Evolutionary conservation across 2,113 vertebrate genomes (phyloP), one percentile per base, ranked within the genome.

Genomic region (Menidia beryllina): DNA sequence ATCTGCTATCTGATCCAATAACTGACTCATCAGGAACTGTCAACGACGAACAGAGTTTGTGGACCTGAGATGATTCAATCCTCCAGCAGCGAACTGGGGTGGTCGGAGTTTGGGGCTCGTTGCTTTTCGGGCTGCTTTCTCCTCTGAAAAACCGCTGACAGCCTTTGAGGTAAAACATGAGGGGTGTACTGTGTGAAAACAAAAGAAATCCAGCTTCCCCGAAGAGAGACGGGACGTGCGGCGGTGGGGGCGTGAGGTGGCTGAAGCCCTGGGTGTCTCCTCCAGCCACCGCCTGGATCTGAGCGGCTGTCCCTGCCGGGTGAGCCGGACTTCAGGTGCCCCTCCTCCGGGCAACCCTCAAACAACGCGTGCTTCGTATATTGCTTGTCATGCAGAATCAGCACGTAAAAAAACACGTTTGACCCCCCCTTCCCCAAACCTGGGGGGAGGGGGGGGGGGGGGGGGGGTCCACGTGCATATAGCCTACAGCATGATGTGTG

Each of bases 361-460:
- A n/a, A n/a, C n/a, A n/a, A n/a, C 63, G 63, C 59, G 27, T 59
- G 59, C 38, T 68, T 55, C 69, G 2, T 17, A 54, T 53, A 60
- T 72, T 56, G 27, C 47, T 45, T 77, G 52, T 26, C 78, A 80
- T 65, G 27, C 38, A 45, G 65, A 63, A 81, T 65, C 69, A 61
- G 58, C 57, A 69, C 52, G 72, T 59, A 41, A 59, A 15, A 27
- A n/a, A n/a, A n/a, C n/a, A n/a, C n/a, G n/a, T n/a, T n/a, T n/a
- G n/a, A n/a, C n/a, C n/a, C n/a, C n/a, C n/a, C n/a, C n/a, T n/a
- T n/a, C n/a, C n/a, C n/a, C n/a, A n/a, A n/a, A n/a, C n/a, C n/a
- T n/a, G n/a, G n/a, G n/a, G n/a, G n/a, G n/a, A n/a, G n/a, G n/a
- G n/a, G n/a, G n/a, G n/a, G n/a, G n/a, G 17, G 2, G 7, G 48